Conservation (phyloP, 2,797 vertebrate genomes). For the Crenichthys baileyi region DNA sequence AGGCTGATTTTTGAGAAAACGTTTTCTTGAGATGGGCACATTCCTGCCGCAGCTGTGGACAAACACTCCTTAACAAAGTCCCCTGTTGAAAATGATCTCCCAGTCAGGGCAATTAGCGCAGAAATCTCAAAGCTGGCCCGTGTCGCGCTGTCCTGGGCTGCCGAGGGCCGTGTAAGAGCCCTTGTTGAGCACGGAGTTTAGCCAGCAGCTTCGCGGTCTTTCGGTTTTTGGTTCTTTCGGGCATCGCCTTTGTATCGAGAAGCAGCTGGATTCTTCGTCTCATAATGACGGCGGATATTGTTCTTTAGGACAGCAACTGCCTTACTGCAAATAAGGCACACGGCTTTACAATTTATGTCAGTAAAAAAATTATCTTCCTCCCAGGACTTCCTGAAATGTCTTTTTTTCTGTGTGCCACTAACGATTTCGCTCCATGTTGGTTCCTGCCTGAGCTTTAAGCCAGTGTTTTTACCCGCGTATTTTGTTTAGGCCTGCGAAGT, state of each 20-base stretch:
- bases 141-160: too few relatives aligned
- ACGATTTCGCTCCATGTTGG: too few relatives aligned
- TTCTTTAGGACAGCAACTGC: neutral
- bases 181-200: neutral
- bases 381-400: neutral
- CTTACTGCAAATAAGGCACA: neutral
- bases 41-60: neutral
- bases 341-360: neutral
- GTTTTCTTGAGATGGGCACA: neutral
- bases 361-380: neutral
- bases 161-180: neutral
- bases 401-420: too few relatives aligned
- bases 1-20: neutral
- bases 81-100: neutral
- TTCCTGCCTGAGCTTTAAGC: too few relatives aligned
- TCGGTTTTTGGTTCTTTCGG: neutral
- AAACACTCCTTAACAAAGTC: neutral
- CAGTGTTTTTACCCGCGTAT: too few relatives aligned
- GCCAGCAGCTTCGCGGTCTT: neutral
- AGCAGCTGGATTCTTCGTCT: neutral
- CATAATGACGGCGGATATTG: neutral
- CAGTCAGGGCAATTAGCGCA: neutral
- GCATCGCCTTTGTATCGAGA: neutral
- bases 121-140: constrained; percentile 1
- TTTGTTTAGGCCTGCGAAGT: too few relatives aligned